Percentiles rank a stretch among this genome's conserved stretches.
Conservation (phyloP, 2,888 invertebrate species). For the Resseliella maxima region DNA sequence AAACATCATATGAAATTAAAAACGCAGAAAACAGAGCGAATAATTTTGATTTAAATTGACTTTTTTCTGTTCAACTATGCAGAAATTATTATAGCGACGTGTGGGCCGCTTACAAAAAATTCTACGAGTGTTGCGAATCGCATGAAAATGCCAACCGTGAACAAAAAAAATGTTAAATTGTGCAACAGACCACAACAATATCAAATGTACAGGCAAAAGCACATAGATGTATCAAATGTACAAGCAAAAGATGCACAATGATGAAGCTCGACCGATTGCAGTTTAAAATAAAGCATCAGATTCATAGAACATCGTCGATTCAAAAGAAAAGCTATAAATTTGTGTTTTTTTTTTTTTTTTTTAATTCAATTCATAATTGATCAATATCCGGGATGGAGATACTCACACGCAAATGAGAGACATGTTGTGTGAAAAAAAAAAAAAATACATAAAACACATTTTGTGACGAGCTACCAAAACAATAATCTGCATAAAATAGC, state of each 20-base stretch:
- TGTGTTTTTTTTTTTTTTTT: not conserved
- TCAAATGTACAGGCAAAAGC: not conserved
- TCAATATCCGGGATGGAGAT: slow-evolving; percentile 31
- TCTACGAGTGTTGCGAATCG: not conserved
- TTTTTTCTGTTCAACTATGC: not conserved
- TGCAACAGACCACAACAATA: slow-evolving; percentile 40
- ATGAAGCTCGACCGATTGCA: not conserved
- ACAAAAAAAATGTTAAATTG: slow-evolving; percentile 53
- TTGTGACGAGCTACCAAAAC: not conserved
- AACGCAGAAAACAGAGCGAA: slow-evolving; percentile 2
- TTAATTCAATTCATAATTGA: slow-evolving; percentile 28
- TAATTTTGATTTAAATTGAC: slow-evolving; percentile 54
- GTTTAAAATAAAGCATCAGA: not conserved
- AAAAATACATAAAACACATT: not conserved
- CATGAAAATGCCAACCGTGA: slow-evolving; percentile 23
- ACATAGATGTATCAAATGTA: too few relatives aligned
- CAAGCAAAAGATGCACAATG: not conserved
- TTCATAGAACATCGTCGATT: not conserved
- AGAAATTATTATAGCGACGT: not conserved
- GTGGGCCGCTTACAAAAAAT: not conserved
- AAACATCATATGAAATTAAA: not conserved
- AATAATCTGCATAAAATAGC: slow-evolving; percentile 54
- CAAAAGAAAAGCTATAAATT: not conserved
- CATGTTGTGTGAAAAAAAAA: slow-evolving; percentile 3
- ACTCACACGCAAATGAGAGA: not conserved